phyloP scores from a whole-genome alignment of 1,140 invertebrate species.

The Microplitis mediator region DNA sequence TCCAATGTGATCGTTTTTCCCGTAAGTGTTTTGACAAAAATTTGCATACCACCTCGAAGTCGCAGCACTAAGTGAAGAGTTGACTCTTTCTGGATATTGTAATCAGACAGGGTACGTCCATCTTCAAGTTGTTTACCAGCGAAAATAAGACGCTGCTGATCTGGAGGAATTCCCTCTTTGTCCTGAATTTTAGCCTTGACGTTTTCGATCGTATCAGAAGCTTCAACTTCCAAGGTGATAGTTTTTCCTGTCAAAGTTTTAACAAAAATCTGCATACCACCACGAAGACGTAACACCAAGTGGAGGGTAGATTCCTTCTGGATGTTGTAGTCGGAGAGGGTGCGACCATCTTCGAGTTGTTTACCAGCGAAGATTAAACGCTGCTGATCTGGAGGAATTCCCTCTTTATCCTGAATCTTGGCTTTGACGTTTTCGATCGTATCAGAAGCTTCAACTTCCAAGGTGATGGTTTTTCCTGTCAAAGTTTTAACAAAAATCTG shows the following conservation, averaged over 20 bases:
- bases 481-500: conserved; percentile 74
- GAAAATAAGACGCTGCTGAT: no score
- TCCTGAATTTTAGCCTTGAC: conserved; percentile 74
- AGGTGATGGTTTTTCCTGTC: conserved; percentile 67
- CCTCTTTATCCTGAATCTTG: conserved; percentile 64
- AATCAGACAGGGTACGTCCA: conserved; percentile 70
- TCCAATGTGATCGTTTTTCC: conserved; percentile 69
- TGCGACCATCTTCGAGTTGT: conserved; percentile 80
- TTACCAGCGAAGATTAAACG: conserved; percentile 57
- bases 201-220: conserved; percentile 76
- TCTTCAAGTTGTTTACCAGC: conserved; percentile 77
- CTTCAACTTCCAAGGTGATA: conserved; percentile 78
- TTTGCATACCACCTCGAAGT: conserved; percentile 82
- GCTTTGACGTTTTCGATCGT: conserved; percentile 80
- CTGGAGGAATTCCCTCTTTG: no score
- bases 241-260: conserved; percentile 62
- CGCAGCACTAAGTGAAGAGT: conserved; percentile 77
- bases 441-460: conserved; percentile 75
- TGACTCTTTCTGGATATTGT: conserved; percentile 73
- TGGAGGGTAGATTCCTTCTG: conserved; percentile 75
- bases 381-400: no score
- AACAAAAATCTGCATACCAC: conserved; percentile 77
- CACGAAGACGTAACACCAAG: conserved; percentile 76
- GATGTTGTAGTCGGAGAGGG: conserved; percentile 69
- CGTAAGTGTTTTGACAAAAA: conserved; percentile 73